Conservation (phyloP, 2,888 invertebrate genomes). For the Bellardia pandia region DNA sequence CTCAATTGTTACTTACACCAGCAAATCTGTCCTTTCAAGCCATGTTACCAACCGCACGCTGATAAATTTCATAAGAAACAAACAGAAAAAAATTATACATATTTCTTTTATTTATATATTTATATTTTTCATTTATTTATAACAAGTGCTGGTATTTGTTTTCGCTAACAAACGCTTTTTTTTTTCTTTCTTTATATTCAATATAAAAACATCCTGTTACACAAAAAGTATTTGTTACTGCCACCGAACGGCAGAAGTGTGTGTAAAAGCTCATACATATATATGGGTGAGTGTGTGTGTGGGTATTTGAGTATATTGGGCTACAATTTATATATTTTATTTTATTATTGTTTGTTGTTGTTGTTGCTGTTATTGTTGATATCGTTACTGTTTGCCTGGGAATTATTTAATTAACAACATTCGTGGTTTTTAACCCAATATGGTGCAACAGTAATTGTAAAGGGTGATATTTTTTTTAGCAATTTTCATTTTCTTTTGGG, state of each 20-base stretch:
- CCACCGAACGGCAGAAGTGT: not conserved
- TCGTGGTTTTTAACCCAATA: conserved; percentile 70
- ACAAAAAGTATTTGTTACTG: conserved; percentile 10
- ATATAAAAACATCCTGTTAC: conserved; percentile 47
- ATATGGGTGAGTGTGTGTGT: not conserved
- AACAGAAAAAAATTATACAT: conserved; percentile 13
- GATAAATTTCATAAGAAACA: conserved; percentile 38
- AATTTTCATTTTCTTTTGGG: too few relatives aligned
- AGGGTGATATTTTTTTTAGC: too few relatives aligned
- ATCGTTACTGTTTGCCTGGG: conserved; percentile 54
- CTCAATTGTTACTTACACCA: conserved; percentile 4
- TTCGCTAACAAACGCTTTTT: not conserved
- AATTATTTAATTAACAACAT: conserved; percentile 72
- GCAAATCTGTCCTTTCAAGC: conserved; percentile 20
- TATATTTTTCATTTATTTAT: conserved; percentile 23
- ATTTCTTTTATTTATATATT: conserved; percentile 46
- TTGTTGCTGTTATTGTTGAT: conserved; percentile 12
- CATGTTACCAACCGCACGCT: conserved; percentile 15
- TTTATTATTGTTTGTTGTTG: not conserved
- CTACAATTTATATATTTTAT: conserved; percentile 41
- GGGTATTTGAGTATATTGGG: conserved; percentile 8
- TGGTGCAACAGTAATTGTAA: conserved; percentile 58
- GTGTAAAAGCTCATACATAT: not conserved
- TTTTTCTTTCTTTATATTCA: conserved; percentile 21
- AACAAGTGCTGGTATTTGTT: conserved; percentile 21